Evolutionary conservation across 2,113 vertebrate genomes (phyloP).

Genomic region (Polypterus bichir): DNA sequence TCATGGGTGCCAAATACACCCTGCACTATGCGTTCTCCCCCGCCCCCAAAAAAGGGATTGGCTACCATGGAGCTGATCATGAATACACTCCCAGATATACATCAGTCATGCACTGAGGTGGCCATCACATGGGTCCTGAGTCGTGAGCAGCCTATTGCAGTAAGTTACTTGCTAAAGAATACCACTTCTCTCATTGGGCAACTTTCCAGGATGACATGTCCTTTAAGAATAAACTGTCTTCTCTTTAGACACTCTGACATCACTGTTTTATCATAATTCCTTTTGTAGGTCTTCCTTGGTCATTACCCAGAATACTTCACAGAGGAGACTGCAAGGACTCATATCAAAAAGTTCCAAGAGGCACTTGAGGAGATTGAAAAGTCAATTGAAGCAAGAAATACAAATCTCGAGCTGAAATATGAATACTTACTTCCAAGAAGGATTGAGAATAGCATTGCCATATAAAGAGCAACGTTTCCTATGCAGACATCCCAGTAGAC

Average conservation of each 20-base stretch:
- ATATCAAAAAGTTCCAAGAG: slow-evolving; percentile 32
- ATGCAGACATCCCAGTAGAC: too few species aligned
- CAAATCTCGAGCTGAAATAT: slow-evolving; percentile 37
- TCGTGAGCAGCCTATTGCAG: slow-evolving; percentile 44
- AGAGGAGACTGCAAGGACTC: slow-evolving; percentile 26
- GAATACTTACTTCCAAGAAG: slow-evolving; percentile 41
- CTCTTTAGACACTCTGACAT: too few species aligned
- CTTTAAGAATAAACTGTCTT: too few species aligned
- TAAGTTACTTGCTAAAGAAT: slow-evolving; percentile 19
- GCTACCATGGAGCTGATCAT: slow-evolving; percentile 57
- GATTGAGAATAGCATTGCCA: slow-evolving; percentile 55
- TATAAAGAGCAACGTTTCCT: slow-evolving; percentile 23
- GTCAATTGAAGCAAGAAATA: slow-evolving; percentile 32
- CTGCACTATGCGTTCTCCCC: slow-evolving; percentile 54
- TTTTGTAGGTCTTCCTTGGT: slow-evolving; percentile 37
- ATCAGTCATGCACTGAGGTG: slow-evolving; percentile 55
- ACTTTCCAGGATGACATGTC: too few species aligned
- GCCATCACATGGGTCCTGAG: slow-evolving; percentile 57
- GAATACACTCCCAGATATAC: slow-evolving; percentile 51
- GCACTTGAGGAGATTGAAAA: slow-evolving; percentile 37
- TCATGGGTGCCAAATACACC: slow-evolving; percentile 58
- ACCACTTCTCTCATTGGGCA: too few species aligned
- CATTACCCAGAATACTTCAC: slow-evolving; percentile 39
- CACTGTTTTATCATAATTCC: background rate
- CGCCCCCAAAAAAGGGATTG: slow-evolving; percentile 51